Evolutionary conservation across 2,888 invertebrate species (phyloP), one percentile per base, ranked within the genome.

Genomic region (Tholera decimalis): DNA sequence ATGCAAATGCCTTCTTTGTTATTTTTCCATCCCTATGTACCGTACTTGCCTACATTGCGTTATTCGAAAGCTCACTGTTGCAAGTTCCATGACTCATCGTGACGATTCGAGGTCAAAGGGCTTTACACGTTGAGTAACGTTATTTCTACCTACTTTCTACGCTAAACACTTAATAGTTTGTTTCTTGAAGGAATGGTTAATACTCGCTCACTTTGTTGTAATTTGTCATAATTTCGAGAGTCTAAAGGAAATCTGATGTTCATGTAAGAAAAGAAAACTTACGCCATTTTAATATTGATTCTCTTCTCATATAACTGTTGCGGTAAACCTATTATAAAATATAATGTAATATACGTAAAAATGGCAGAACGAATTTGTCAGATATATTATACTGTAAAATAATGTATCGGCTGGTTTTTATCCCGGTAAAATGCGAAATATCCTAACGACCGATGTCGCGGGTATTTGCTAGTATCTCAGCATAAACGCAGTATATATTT

Each of bases 61-160:
- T 54, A 65, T 73, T 74, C 70, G 80, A 82, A 86, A 85, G 85
- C 82, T 84, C 81, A 80, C 82, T 82, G 83, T 84, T 78, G 68
- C 64, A 77, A 74, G 75, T 60, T 71, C 72, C 85, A 83, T 90
- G 90, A 91, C 64, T 91, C 89, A 90, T 81, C 77, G 77, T 74
- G 73, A 83, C 73, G 80, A 79, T 86, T 83, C 81, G 87, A 85
- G 92, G 91, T 89, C 89, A 88, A 88, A 92, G 92, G 92, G 92
- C 89, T 85, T 82, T 84, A 83, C 79, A 78, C 64, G 77, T 85
- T 85, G 79, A 78, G 84, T 81, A 84, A 85, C 79, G 78, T 70
- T 72, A 63, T 72, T 68, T 73, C 71, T 80, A 75, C 68, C 70
- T 68, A 82, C 88, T 89, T 85, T 85, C 72, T 79, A 73, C 71